Evolutionary conservation across 2,797 vertebrate genomes (phyloP).

Genomic region (Oophaga sylvatica): DNA sequence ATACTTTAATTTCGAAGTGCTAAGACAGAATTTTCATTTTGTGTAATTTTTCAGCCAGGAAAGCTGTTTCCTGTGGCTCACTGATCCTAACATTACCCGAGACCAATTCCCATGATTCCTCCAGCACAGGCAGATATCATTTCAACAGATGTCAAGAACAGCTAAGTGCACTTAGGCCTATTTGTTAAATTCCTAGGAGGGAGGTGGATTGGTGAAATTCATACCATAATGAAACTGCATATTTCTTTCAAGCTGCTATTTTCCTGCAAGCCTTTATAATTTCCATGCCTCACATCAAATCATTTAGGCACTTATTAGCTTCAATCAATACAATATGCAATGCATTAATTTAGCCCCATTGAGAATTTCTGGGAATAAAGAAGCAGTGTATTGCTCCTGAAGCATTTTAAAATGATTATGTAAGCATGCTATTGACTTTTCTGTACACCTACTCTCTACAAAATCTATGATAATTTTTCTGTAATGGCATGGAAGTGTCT

Average conservation of each 20-base stretch:
- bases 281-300: slow-evolving; percentile 74
- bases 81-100: slow-evolving; percentile 66
- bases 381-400: slow-evolving; percentile 61
- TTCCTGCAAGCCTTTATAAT: slow-evolving; percentile 68
- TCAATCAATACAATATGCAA: slow-evolving; percentile 79
- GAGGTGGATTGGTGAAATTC: slow-evolving; percentile 71
- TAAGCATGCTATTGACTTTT: slow-evolving; percentile 39
- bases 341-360: slow-evolving; percentile 75
- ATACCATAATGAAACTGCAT: slow-evolving; percentile 80
- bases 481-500: slow-evolving; percentile 1
- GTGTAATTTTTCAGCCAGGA: slow-evolving; percentile 63
- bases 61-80: slow-evolving; percentile 66
- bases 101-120: slow-evolving; percentile 70
- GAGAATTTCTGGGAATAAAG: slow-evolving; percentile 74
- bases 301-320: slow-evolving; percentile 79
- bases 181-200: slow-evolving; percentile 79
- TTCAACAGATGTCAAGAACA: slow-evolving; percentile 76
- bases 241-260: slow-evolving; percentile 72
- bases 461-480: slow-evolving; percentile 12
- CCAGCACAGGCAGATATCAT: slow-evolving; percentile 72
- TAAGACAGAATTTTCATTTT: slow-evolving; percentile 63
- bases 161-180: slow-evolving; percentile 78
- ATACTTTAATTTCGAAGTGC: slow-evolving; percentile 64
- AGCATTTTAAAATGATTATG: slow-evolving; percentile 62
- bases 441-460: slow-evolving; percentile 12